Conservation (phyloP, 2,113 vertebrate genomes). For the Aviceda subcristata region DNA sequence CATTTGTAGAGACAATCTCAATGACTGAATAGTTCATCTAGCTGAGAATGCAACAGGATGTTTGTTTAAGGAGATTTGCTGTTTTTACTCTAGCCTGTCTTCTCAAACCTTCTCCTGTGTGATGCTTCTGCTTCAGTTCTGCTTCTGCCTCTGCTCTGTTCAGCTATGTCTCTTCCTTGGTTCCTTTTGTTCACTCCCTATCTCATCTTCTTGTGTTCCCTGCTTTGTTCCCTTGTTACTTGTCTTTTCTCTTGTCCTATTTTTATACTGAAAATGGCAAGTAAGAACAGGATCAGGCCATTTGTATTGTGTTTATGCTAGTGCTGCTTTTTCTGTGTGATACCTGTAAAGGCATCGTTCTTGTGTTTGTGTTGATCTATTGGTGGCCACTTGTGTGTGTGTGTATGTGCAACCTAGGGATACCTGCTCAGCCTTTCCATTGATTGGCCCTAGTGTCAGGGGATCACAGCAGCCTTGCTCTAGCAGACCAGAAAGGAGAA, state of each 20-base stretch:
- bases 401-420: background rate
- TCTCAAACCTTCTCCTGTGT: background rate
- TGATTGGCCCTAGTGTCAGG: background rate
- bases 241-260: background rate
- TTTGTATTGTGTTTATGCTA: background rate
- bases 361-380: background rate
- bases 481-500: background rate
- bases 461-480: background rate
- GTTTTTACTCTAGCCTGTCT: background rate
- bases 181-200: background rate
- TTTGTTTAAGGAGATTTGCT: background rate
- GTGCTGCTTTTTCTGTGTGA: background rate
- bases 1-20: background rate
- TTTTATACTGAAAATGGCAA: background rate
- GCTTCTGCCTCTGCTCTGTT: background rate
- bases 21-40: background rate
- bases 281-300: background rate
- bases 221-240: background rate
- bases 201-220: background rate
- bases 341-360: background rate
- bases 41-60: background rate
- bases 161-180: background rate
- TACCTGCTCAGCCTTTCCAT: background rate
- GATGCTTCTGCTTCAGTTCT: background rate
- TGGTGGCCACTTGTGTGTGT: fast-evolving